Evolutionary conservation across 2,113 vertebrate genomes (phyloP).

Genomic region (Saccopteryx bilineata): DNA sequence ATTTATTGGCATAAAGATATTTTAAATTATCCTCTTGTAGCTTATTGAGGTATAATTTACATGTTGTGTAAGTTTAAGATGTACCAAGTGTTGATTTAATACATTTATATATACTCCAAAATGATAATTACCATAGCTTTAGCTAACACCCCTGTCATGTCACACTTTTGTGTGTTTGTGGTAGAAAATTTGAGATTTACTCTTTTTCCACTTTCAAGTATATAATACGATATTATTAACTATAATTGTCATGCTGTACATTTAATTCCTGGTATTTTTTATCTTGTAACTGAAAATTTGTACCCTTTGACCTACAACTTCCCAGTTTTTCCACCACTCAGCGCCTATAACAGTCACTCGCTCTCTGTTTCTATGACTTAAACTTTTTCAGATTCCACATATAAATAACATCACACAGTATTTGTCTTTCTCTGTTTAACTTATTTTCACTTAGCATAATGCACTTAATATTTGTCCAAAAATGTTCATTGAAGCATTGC

Average conservation of each 20-base stretch:
- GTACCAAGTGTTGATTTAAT: neutral
- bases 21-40: neutral
- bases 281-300: constrained; percentile 1
- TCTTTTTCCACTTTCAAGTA: neutral
- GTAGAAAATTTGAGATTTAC: neutral
- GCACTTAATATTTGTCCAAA: neutral
- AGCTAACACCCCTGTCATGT: neutral
- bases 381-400: neutral
- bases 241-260: neutral
- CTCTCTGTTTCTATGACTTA: neutral
- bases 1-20: neutral
- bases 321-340: neutral
- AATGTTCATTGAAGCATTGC: neutral
- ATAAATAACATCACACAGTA: neutral
- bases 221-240: neutral
- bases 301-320: neutral
- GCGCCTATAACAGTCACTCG: neutral
- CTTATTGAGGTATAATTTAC: neutral
- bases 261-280: neutral
- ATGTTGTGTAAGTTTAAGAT: neutral
- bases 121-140: neutral
- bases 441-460: neutral
- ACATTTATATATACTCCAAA: neutral
- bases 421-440: neutral
- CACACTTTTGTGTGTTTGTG: neutral